A percentile compares a stretch with the other conserved stretches of the same genome.
These are phyloP conservation scores for Amblyjoppa fuscipennis DNA, from an alignment of 2,888 invertebrate species.

Conservation along the genomic window DNA sequence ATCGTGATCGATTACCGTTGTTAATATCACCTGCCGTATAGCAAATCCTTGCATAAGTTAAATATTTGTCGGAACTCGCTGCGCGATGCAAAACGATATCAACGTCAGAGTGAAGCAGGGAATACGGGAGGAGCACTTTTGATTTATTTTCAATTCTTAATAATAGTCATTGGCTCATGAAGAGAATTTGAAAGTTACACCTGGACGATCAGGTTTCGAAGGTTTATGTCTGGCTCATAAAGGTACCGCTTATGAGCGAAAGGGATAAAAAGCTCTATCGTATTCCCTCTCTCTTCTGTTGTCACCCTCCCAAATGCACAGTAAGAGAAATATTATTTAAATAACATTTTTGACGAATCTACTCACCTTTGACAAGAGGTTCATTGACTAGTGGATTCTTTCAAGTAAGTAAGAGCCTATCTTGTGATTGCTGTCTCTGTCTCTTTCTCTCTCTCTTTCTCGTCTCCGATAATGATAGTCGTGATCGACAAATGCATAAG, in stretches of 20 bases:
- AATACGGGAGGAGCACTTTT: conserved; percentile 47
- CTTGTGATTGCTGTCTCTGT: conserved; percentile 83
- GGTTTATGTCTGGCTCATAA: background rate
- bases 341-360: conserved; percentile 83
- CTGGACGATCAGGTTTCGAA: background rate
- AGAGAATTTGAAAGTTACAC: background rate
- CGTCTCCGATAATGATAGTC: conserved; percentile 80
- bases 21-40: conserved; percentile 49
- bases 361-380: conserved; percentile 83
- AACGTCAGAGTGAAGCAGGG: conserved; percentile 42
- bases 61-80: conserved; percentile 21
- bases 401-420: conserved; percentile 84
- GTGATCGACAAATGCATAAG: conserved; percentile 69
- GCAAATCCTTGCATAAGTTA: conserved; percentile 13
- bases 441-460: conserved; percentile 70
- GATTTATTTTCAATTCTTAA: background rate
- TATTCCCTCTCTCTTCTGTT: conserved; percentile 57
- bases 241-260: background rate
- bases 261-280: conserved; percentile 30
- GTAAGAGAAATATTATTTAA: conserved; percentile 79
- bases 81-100: conserved; percentile 38
- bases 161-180: too few relatives aligned
- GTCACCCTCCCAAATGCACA: conserved; percentile 80
- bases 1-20: conserved; percentile 59
- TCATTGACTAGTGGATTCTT: conserved; percentile 83